These are phyloP conservation scores for Polylopha cassiicola DNA, from an alignment of 2,888 invertebrate species.

Conservation along the genomic window DNA sequence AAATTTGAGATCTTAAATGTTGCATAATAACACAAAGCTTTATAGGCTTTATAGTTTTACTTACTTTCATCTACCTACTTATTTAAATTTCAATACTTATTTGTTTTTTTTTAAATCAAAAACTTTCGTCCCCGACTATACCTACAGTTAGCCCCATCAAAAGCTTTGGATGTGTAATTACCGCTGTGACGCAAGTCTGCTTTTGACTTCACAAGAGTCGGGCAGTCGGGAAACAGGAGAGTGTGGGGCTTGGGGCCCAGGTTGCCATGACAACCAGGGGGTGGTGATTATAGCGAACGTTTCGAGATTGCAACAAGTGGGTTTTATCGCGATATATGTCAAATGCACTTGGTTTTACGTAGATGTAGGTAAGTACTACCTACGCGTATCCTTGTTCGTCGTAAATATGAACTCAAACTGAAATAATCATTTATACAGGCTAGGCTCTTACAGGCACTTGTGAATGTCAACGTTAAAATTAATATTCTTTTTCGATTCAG, in stretches of 20 bases:
- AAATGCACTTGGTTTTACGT: constrained; percentile 7
- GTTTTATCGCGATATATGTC: constrained; percentile 25
- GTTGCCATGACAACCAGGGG: constrained; percentile 53
- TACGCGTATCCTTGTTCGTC: constrained; percentile 9
- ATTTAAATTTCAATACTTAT: no score
- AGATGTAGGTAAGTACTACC: not conserved
- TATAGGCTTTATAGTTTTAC: no score
- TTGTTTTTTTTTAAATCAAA: no score
- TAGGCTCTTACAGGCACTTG: no score
- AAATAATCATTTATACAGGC: no score
- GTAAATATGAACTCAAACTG: no score
- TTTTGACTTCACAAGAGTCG: constrained; percentile 52
- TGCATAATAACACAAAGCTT: no score
- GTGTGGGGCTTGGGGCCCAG: constrained; percentile 29
- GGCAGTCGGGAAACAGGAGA: constrained; percentile 22
- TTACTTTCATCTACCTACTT: no score
- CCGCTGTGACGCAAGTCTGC: constrained; percentile 53
- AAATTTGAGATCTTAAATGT: no score
- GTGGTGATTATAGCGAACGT: no score
- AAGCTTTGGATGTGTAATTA: constrained; percentile 70
- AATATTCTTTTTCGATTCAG: no score
- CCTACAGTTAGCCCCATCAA: constrained; percentile 51
- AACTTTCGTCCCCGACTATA: constrained; percentile 36
- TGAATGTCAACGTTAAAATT: no score
- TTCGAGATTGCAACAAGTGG: constrained; percentile 59